A percentile compares a stretch with the other conserved stretches of the same genome.
Evolutionary conservation across 2,797 vertebrate species (phyloP).

Genomic region (Sebastolobus alascanus): DNA sequence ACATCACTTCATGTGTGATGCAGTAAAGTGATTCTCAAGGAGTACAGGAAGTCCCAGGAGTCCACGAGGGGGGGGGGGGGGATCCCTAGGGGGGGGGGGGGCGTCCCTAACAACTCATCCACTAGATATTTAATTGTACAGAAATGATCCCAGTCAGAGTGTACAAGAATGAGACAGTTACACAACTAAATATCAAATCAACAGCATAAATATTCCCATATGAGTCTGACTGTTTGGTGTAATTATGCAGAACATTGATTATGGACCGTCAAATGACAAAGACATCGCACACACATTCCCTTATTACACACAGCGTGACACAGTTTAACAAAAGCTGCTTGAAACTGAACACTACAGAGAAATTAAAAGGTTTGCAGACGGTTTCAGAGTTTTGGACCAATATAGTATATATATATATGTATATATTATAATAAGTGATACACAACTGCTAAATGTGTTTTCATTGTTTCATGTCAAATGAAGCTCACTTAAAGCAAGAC

Average conservation of each 20-base stretch:
- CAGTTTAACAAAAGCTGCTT: not conserved
- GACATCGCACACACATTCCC: not conserved
- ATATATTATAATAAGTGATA: not conserved
- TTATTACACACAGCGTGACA: conserved; percentile 4
- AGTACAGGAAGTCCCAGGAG: not conserved
- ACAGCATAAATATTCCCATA: conserved; percentile 5
- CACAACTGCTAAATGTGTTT: not conserved
- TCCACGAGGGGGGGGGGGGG: not conserved
- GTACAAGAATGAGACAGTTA: not conserved
- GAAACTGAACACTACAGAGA: not conserved
- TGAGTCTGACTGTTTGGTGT: not conserved
- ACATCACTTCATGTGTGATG: not conserved
- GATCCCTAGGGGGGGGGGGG: not conserved
- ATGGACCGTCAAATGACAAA: conserved; percentile 14
- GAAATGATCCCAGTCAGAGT: not conserved
- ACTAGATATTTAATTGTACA: conserved; percentile 12
- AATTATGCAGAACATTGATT: conserved; percentile 27
- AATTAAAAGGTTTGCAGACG: not conserved
- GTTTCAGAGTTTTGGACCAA: not conserved
- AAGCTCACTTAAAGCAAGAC: not conserved
- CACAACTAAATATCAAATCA: conserved; percentile 13
- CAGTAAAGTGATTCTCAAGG: not conserved
- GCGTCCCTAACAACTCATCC: not conserved
- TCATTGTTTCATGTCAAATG: not conserved
- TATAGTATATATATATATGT: not conserved